phyloP scores from a whole-genome alignment of 1,140 invertebrate genomes.

The Halotydeus destructor region DNA sequence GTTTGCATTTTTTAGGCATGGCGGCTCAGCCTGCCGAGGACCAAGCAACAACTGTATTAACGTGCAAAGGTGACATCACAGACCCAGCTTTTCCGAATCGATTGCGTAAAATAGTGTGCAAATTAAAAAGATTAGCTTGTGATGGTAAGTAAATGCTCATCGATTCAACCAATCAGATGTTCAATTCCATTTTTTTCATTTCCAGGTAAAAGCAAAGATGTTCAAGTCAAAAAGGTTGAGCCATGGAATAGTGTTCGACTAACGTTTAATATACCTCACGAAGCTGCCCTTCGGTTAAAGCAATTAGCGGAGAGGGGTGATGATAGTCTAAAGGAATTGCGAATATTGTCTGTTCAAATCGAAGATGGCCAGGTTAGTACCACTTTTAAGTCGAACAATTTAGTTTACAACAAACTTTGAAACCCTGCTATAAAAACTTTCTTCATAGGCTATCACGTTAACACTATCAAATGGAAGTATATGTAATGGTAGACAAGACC shows the following conservation, averaged over 20 bases:
- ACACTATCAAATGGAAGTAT: no score
- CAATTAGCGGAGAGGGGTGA: constrained; percentile 74
- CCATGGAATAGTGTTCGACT: constrained; percentile 94
- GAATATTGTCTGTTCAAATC: constrained; percentile 83
- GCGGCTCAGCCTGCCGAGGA: no score
- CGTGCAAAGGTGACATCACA: constrained; percentile 48
- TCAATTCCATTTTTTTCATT: constrained; percentile 10
- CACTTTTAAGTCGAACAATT: no score
- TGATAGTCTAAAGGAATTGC: constrained; percentile 59
- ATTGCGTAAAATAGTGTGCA: constrained; percentile 41
- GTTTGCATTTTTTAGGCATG: no score
- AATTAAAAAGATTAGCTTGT: constrained; percentile 42
- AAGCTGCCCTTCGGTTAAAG: constrained; percentile 67
- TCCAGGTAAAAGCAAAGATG: constrained; percentile 23
- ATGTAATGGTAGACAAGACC: no score
- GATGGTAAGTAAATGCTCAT: constrained; percentile 30
- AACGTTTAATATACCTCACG: constrained; percentile 82
- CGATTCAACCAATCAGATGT: background rate
- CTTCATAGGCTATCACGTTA: no score
- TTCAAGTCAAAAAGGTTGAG: constrained; percentile 63
- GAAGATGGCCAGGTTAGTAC: constrained; percentile 64
- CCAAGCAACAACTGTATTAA: no score
- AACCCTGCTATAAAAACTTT: no score
- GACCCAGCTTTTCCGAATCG: constrained; percentile 47
- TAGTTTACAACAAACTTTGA: no score